These are phyloP conservation scores for Macrotis lagotis DNA, from an alignment of 2,113 vertebrate genomes.

Conservation along the genomic window DNA sequence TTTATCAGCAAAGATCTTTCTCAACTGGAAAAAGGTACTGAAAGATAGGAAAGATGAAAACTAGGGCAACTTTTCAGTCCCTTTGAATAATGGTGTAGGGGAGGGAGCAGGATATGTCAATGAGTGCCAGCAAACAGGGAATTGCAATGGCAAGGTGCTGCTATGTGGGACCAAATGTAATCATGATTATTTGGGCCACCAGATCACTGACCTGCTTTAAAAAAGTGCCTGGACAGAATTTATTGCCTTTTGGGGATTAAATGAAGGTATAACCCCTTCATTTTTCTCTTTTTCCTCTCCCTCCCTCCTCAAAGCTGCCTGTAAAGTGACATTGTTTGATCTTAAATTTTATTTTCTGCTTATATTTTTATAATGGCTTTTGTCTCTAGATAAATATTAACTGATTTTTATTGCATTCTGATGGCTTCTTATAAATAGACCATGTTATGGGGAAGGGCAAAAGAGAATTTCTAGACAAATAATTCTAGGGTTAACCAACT, in stretches of 20 bases:
- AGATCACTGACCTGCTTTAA: neutral
- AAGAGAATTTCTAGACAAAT: neutral
- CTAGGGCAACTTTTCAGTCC: neutral
- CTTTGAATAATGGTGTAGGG: neutral
- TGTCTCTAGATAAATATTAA: neutral
- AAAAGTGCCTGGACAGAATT: neutral
- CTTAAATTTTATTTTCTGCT: neutral
- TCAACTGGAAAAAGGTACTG: neutral
- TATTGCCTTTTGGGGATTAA: neutral
- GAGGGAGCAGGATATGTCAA: neutral
- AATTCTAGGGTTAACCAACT: neutral
- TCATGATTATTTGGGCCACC: neutral
- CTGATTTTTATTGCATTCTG: neutral
- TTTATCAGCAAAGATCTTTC: neutral
- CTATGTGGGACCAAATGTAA: neutral
- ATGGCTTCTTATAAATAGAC: neutral
- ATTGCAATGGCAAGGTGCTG: neutral
- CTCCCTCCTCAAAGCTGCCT: neutral
- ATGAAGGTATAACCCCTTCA: neutral
- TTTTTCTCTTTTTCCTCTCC: neutral
- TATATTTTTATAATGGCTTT: neutral
- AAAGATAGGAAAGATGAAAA: neutral
- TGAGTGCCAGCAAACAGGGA: neutral
- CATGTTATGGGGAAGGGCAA: neutral
- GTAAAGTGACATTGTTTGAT: neutral